Evolutionary conservation across 2,888 invertebrate species (phyloP), one percentile per base, ranked within the genome.

Genomic region (Omphaloscelis lunosa): DNA sequence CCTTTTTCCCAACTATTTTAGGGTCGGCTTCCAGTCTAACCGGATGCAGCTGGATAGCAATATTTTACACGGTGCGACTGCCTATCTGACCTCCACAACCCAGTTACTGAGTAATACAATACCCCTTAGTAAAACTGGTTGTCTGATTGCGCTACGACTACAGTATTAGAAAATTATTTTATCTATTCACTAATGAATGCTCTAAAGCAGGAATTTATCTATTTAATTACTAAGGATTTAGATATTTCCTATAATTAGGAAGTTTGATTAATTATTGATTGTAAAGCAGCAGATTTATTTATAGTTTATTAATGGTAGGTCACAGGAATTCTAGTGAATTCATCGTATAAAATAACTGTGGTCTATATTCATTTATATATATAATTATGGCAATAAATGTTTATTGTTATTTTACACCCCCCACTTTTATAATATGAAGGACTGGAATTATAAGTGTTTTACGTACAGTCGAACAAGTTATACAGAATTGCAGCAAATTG

Each of bases 101-200:
- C n/a, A 34, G 58, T 34, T 12, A 20, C n/a, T 20, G 17, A 0
- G 29, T 9, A 51, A 29, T 15, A 29, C 29, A 2, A 53, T 53
- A 53, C 11, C 7, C 7, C 11, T 56, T 7, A 7, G 17, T 58
- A 34, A 51, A 29, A 48, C 20, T 27, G 45, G 20, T 45, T 58
- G 7, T 34, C 17, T n/a, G 17, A 34, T 1, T n/a, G n/a, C 85
- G 89, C 87, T 82, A 83, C 88, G 77, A 88, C 71, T 65, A 66
- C 70, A 34, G 59, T 27, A 76, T 74, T 68, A 65, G 80, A 71
- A n/a, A 53, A 72, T 83, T 71, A 79, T 79, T 85, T 81, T 78
- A 86, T 66, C 20, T 7, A 77, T 83, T 83, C 86, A 86, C 81
- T 86, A n/a, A n/a, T n/a, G n/a, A n/a, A n/a, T n/a, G n/a, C n/a